Evolutionary conservation across 2,797 vertebrate genomes (phyloP).

Genomic region (Peromyscus nudipes): DNA sequence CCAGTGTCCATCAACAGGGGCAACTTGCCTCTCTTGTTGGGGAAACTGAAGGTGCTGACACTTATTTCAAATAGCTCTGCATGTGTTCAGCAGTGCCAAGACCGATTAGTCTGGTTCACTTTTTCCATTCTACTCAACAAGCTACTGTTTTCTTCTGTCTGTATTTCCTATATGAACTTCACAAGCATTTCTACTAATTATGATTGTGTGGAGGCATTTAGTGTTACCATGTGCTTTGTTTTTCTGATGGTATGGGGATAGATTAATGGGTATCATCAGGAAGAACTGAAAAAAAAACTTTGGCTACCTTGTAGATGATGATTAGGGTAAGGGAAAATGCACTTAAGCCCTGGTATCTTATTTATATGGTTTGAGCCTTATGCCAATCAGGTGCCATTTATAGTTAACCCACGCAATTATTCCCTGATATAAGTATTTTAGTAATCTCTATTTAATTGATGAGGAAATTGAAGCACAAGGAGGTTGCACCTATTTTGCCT

Average conservation of each 20-base stretch:
- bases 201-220: neutral
- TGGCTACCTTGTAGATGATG: neutral
- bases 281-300: neutral
- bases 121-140: conserved; percentile 42
- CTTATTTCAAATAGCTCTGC: conserved; percentile 31
- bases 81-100: neutral
- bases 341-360: neutral
- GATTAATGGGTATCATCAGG: neutral
- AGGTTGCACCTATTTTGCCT: neutral
- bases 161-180: neutral
- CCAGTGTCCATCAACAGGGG: neutral
- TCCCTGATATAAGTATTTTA: neutral
- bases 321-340: neutral
- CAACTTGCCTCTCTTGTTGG: neutral
- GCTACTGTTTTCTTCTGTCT: neutral
- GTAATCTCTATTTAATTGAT: conserved; percentile 13
- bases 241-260: neutral
- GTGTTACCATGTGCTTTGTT: neutral
- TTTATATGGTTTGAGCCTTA: conserved; percentile 22
- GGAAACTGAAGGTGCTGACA: conserved; percentile 11
- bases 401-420: neutral
- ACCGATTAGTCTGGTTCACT: neutral
- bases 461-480: conserved; percentile 29
- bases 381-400: neutral
- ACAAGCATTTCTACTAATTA: neutral